Base-by-base conservation (phyloP, 2,888 invertebrate genomes). In the Calameuta filiformis region DNA sequence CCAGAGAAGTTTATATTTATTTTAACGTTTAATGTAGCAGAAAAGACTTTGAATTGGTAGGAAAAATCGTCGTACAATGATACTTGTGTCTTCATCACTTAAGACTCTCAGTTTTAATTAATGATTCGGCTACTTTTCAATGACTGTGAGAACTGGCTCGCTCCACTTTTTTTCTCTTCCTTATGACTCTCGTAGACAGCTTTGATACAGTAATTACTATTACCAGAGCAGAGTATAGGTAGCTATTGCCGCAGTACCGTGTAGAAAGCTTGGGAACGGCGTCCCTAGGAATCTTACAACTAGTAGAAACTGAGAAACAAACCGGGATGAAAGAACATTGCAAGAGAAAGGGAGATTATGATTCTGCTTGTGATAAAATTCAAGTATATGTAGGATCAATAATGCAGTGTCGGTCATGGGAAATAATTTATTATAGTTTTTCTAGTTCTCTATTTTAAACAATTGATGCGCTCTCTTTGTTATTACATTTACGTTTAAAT, bases 231-330 rank as follows among this genome's bases (percentile, higher is more conserved):
- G 23, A 56, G 56, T 23, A 23, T 23, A 56, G 56, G 56, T 23
- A 56, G 9, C 40, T 15, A 23, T 23, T 40, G 40, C 23, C 9
- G 23, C 40, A 56, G 40, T 56, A 56, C 9, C 23, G 56, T 56
- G 81, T 87, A 86, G 87, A 87, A 87, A 87, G 88, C 81, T 83
- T 87, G 87, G 83, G 87, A 87, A 87, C 81, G 74, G 76, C 80
- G 79, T 79, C 77, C 77, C 77, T 77, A 71, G 79, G 75, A 80
- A 81, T 79, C 56, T 56, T 56, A 35, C 35, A 12, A 12, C 12
- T 35, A 23, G 56, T 56, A 56, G 23, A 56, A 56, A 9, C 56
- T 56, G 23, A 56, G 56, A 56, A 56, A 9, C 56, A 56, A 23
- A 56, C 23, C 23, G 56, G 23, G 56, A 56, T 56, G 56, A 56